A percentile compares a stretch with the other conserved stretches of the same genome.
These are phyloP conservation scores for Adoxophyes honmai DNA, from an alignment of 1,140 invertebrate species.

Conservation along the genomic window DNA sequence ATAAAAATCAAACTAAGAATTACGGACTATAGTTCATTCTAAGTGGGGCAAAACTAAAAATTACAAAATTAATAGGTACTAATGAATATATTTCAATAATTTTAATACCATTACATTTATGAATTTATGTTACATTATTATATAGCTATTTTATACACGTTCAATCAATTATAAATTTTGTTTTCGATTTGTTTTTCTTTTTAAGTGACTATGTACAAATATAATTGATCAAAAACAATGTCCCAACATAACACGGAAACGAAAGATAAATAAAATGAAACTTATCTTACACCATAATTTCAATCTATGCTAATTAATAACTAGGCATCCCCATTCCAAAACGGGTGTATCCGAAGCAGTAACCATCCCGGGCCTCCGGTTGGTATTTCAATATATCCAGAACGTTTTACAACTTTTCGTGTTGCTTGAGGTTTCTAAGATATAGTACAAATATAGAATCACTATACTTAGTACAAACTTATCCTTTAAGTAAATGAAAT, in stretches of 20 bases:
- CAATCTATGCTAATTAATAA: conserved; percentile 8
- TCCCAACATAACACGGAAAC: conserved; percentile 8
- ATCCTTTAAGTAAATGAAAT: too few species aligned
- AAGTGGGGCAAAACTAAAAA: conserved; percentile 14
- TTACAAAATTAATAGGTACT: conserved; percentile 30
- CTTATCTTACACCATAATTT: conserved; percentile 11
- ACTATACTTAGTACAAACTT: too few species aligned
- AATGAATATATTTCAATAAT: conserved; percentile 62
- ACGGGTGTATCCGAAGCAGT: too few species aligned
- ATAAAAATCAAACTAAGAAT: too few species aligned
- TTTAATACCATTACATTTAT: conserved; percentile 49
- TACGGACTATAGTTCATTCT: background rate
- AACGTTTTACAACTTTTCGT: too few species aligned
- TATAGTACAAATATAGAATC: too few species aligned
- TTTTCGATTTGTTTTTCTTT: conserved; percentile 3
- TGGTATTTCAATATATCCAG: too few species aligned
- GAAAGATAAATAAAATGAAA: conserved; percentile 10
- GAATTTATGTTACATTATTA: conserved; percentile 50
- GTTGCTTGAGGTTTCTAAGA: too few species aligned
- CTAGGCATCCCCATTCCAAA: background rate
- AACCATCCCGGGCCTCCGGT: too few species aligned
- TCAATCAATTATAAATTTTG: conserved; percentile 26
- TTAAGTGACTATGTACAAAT: conserved; percentile 9
- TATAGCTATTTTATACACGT: conserved; percentile 43
- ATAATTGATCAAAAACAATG: conserved; percentile 13